These are phyloP conservation scores for Hypotaenidia philippensis DNA, from an alignment of 2,797 vertebrate species.

Conservation along the genomic window DNA sequence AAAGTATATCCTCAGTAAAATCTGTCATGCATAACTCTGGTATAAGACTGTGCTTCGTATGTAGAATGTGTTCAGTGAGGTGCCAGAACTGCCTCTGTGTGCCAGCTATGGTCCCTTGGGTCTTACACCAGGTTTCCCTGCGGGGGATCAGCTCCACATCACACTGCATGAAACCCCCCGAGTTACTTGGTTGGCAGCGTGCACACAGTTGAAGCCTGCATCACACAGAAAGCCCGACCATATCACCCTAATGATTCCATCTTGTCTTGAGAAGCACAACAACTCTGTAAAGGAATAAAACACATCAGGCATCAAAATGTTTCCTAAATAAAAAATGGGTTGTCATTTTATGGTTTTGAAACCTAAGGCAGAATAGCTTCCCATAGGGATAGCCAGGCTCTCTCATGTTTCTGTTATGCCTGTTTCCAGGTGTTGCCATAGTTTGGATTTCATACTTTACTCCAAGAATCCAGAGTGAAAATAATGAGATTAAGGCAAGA, in stretches of 20 bases:
- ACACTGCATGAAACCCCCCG: not conserved
- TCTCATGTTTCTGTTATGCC: slow-evolving; percentile 31
- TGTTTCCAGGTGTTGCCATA: slow-evolving; percentile 23
- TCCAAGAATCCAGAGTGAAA: not conserved
- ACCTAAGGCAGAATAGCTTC: not conserved
- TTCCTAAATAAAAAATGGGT: slow-evolving; percentile 15
- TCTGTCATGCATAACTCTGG: not conserved
- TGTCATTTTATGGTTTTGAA: slow-evolving; percentile 2
- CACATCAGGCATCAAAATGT: not conserved
- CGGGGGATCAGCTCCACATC: not conserved
- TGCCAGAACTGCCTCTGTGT: not conserved
- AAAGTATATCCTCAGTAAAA: not conserved
- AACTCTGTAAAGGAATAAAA: slow-evolving; percentile 17
- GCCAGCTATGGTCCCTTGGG: not conserved
- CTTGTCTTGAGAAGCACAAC: not conserved
- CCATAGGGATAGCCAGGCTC: not conserved
- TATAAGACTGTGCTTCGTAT: not conserved
- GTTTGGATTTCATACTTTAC: slow-evolving; percentile 14
- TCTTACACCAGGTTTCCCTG: not conserved
- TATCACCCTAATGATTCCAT: not conserved
- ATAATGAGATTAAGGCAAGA: slow-evolving; percentile 13
- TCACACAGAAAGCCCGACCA: not conserved
- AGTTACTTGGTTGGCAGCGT: not conserved
- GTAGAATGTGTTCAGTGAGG: not conserved
- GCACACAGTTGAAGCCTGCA: not conserved